Conservation (phyloP, 2,888 invertebrate species). For the Cerceris ruficornis region DNA sequence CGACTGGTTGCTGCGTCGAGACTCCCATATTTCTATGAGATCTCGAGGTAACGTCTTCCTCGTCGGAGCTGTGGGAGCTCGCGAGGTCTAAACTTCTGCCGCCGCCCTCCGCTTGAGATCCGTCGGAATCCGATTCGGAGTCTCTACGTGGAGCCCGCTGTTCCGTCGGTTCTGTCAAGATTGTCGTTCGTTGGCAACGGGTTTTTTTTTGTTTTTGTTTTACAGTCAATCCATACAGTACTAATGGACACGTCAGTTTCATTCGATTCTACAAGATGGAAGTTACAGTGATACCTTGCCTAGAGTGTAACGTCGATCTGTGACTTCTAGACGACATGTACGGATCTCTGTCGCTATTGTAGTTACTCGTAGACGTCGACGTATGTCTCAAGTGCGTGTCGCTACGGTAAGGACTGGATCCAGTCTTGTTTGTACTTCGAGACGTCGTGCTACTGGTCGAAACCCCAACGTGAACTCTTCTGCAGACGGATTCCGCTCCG, state of each 20-base stretch:
- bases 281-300: conserved; percentile 67
- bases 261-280: background rate
- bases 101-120: conserved; percentile 84
- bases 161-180: conserved; percentile 68
- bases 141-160: conserved; percentile 84
- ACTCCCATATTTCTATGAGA: conserved; percentile 78
- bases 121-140: conserved; percentile 92
- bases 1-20: conserved; percentile 75
- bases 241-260: background rate
- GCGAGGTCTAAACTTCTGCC: conserved; percentile 94
- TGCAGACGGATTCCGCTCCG: conserved; percentile 85
- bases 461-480: conserved; percentile 92
- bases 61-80: conserved; percentile 97
- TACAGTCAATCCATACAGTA: background rate
- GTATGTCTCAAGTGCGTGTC: conserved; percentile 92
- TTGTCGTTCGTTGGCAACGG: background rate
- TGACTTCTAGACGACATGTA: conserved; percentile 78
- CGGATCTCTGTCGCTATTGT: conserved; percentile 84
- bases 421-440: conserved; percentile 96
- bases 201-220: no score
- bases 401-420: conserved; percentile 95
- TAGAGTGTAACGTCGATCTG: conserved; percentile 70
- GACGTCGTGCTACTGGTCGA: conserved; percentile 98
- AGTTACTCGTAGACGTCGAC: conserved; percentile 93
- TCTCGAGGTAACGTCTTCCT: conserved; percentile 84